Base-by-base conservation (phyloP, 1,140 invertebrate species). In the Anastrepha ludens region DNA sequence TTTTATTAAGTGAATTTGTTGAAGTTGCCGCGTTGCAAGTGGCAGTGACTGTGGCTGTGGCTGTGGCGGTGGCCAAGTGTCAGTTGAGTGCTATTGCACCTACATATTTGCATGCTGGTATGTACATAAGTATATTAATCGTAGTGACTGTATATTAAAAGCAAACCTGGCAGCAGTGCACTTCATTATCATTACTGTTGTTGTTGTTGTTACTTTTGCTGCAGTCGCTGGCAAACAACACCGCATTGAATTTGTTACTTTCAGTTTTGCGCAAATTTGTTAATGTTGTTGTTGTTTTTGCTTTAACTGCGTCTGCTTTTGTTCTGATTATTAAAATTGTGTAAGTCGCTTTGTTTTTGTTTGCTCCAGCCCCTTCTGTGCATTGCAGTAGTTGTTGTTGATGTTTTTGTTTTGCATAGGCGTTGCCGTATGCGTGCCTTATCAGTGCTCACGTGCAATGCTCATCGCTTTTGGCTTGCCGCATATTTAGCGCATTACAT, bases 1-100 rank as follows among this genome's bases (percentile, higher is more conserved):
- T 81, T 81, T 81, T 81, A 81, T 81, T 81, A 81, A 81, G 74
- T 81, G 9, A 29, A 55, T 81, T 81, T 81, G 74, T 81, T 81
- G 74, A 81, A 29, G 74, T 81, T 81, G 74, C 74, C 74, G 74
- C 74, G 20, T 81, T 81, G 74, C 74, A 50, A 81, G 47, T 47
- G 15, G 11, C 11, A n/a, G 60, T n/a, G 17, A 1, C 1, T 62
- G 17, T 17, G 17, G 60, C 15, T 62, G 29, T 55, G 64, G 1
- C 64, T 9, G 6, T 67, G 74, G 47, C 70, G 50, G 17, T 9
- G 50, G 74, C 74, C 74, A 81, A 50, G 74, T 81, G 47, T 81
- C 74, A 81, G 74, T 47, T 47, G 47, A 81, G 20, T 29, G 47
- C 47, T 81, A 7, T 81, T 81, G 41, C 74, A 81, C 67, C 41